Evolutionary conservation across 1,140 invertebrate genomes (phyloP), one percentile per base, ranked within the genome.

Genomic region (Diploscapter pachys): DNA sequence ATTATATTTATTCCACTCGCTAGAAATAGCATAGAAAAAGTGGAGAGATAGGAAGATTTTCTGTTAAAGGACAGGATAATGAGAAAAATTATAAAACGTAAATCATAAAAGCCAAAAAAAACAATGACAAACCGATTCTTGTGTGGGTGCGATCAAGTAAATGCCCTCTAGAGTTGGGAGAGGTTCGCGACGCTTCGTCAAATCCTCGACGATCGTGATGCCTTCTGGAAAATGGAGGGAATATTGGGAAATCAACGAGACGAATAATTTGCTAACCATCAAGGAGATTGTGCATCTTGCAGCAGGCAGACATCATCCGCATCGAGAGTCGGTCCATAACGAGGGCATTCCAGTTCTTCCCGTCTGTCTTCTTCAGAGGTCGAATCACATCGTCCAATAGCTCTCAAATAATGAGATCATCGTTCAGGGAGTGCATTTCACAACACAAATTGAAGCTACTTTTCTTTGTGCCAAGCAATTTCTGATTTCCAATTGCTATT

Each of bases 221-320:
- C 96, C 97, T 88, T 98, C 94, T 62, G 57, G 1, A 31, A 6
- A 74, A 74, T 8, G 31, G 5, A 72, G 0, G 0, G 4, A 49
- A 11, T 63, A 67, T 55, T 8, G 31, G 2, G 13, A 59, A 59
- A 59, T 11, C 13, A 13, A 13, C 57, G 57, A 13, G 2, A 13
- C 57, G 9, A 13, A 13, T 13, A 69, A 13, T 49, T 5, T 4
- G 5, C 5, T 5, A 4, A 74, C 73, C 73, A 67, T 94, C 93
- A 80, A 96, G 96, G 76, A 99, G 96, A 85, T 99, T 95, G 87
- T 98, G 95, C 96, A 99, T 99, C 89, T 99, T 99, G 87, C 94
- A 97, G 86, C 96, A 99, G 2, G 96, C 94, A 3, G 95, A 98
- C 0, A 99, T 92, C 95, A 99, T 99, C 73, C 96, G 89, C 95